Percentiles rank a stretch among this genome's conserved stretches.
These are phyloP conservation scores for Microtus richardsoni DNA, from an alignment of 2,113 vertebrate genomes.

Conservation along the genomic window DNA sequence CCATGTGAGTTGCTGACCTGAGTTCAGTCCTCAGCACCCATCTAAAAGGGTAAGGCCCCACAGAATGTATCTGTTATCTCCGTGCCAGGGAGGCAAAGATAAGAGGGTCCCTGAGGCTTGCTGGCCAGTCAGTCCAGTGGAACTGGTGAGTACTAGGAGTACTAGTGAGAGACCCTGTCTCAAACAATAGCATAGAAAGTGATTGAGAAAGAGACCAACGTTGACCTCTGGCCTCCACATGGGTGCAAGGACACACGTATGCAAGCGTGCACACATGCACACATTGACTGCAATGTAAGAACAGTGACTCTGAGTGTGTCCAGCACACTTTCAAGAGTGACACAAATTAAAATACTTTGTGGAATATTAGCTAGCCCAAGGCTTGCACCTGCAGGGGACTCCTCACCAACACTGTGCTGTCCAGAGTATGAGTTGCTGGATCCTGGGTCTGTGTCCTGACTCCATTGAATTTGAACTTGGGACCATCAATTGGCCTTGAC, in stretches of 20 bases:
- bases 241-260: too few species aligned
- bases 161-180: background rate
- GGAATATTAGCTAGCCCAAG: background rate
- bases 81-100: background rate
- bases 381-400: background rate
- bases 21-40: background rate
- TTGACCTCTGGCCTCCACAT: background rate
- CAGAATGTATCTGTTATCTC: background rate
- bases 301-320: background rate
- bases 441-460: background rate
- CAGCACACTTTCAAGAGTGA: background rate
- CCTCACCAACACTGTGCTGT: background rate
- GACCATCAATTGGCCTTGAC: too few species aligned
- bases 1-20: accelerated
- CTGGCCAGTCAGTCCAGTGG: background rate
- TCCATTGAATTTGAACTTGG: background rate
- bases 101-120: background rate
- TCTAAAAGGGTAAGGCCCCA: too few species aligned
- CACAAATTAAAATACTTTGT: background rate
- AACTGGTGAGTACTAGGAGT: background rate
- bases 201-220: background rate
- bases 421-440: background rate
- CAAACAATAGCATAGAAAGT: background rate
- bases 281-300: background rate
- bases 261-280: background rate